Evolutionary conservation across 2,113 vertebrate genomes (phyloP), one percentile per base, ranked within the genome.

Genomic region (Urocynchramus pylzowi): DNA sequence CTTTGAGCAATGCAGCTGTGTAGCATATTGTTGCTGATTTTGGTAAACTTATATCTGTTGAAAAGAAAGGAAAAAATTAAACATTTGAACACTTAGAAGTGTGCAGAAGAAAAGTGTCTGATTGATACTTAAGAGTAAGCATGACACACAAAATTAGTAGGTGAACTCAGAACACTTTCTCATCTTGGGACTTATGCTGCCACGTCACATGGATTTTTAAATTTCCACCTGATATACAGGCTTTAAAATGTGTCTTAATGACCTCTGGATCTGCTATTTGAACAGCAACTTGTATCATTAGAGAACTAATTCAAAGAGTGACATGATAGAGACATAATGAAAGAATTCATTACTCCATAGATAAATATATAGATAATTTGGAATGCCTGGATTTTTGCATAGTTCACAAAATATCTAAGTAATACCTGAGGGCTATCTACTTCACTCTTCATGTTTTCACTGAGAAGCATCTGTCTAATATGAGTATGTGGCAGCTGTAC

Each of bases 11-110:
- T 27, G 99, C 99, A 84, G 99, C 99, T 98, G 99, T 99, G 98
- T 99, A 99, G 97, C 99, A 99, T 99, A 99, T 99, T 80, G 99
- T 99, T 96, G 99, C 99, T 79, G 99, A 99, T 98, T 99, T 99
- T 93, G 99, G 99, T 98, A 99, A 99, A 96, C 99, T 99, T 97
- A 99, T 99, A 98, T 99, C 99, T 99, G 98, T 97, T 80, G 91
- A 95, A 87, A 95, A 93, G 82, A 96, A 97, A 96, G 94, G 95
- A 96, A 98, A 75, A 95, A 91, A 84, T 64, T 94, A 96, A 97
- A 69, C 8, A 94, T 21, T 20, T 49, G 41, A 91, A 94, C 71
- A 65, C 31, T 45, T 84, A 30, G 53, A 96, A 96, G 20, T 59
- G 26, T 44, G 17, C 19, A 86, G 26, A 87, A 92, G 20, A 90